These are phyloP conservation scores for Heliconius nattereri DNA, from an alignment of 1,140 invertebrate species.

Conservation along the genomic window DNA sequence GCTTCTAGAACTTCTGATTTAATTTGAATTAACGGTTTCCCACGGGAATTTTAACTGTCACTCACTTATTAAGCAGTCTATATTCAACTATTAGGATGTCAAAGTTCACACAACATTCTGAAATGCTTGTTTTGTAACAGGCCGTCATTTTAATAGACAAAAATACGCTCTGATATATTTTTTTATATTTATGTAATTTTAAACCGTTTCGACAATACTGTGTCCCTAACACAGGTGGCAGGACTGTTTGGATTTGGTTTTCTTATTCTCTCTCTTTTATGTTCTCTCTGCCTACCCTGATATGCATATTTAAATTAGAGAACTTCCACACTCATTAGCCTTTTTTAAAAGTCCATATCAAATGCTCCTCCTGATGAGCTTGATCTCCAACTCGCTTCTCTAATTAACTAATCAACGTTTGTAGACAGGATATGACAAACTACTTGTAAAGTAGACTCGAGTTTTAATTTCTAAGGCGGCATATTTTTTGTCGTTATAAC, in stretches of 20 bases:
- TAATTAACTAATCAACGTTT: constrained; percentile 32
- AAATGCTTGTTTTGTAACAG: background rate
- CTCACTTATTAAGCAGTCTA: background rate
- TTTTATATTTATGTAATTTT: no score
- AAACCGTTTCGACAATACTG: no score
- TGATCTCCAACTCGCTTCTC: constrained; percentile 12
- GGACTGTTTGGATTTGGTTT: background rate
- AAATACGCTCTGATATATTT: background rate
- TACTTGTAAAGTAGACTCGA: background rate
- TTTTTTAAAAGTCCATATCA: background rate
- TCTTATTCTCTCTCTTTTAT: background rate
- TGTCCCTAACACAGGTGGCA: no score
- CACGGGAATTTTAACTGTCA: background rate
- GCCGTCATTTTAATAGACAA: background rate
- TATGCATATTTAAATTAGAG: background rate
- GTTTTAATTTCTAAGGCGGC: background rate
- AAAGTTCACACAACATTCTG: background rate
- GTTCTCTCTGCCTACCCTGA: no score
- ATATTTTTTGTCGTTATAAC: background rate
- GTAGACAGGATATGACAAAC: constrained; percentile 36
- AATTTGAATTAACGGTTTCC: background rate
- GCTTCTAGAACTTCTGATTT: background rate
- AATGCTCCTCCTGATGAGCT: no score
- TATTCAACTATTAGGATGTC: constrained; percentile 11
- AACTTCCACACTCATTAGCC: background rate